Evolutionary conservation across 1,140 invertebrate genomes (phyloP), one percentile per base, ranked within the genome.

Genomic region (Frieseomelitta varia): DNA sequence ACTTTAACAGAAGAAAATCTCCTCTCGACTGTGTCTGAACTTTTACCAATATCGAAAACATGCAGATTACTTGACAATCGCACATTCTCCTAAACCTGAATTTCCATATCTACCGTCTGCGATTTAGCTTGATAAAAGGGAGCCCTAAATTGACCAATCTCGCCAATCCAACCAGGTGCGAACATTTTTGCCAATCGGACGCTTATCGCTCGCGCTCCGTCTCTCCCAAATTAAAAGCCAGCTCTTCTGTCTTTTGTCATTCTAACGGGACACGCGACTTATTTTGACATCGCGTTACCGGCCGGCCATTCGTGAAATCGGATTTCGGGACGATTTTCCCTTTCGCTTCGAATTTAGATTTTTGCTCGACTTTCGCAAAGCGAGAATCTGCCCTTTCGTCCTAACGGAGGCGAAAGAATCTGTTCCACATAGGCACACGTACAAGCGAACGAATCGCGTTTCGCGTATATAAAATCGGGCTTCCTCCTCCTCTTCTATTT

Each of bases 101-200:
- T 82, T 65, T 77, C 19, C 34, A 77, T 51, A 82, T 82, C 34
- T 39, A 39, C 17, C n/a, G 15, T 14, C 2, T 24, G 61, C n/a
- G 56, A 51, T 51, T 27, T 15, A 4, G 24, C 39, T 61, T 4
- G 24, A n/a, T 14, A n/a, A 1, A 19, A n/a, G 3, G 47, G 1
- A 27, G 51, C 15, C 1, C 72, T 2, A n/a, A 30, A 58, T 68
- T 61, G 12, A 12, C 63, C 77, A 82, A 77, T 69, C 81, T 63
- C 27, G n/a, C 68, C 73, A 65, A 81, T 73, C 39, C 79, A 21
- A 30, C 19, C 55, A 24, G 55, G 24, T 34, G 27, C 10, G 27
- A 14, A 24, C 19, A 19, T 12, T 30, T 34, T 51, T 21, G 21
- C 24, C 56, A 2, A 27, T 27, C 17, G 27, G 4, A 72, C 10